Evolutionary conservation across 2,888 invertebrate genomes (phyloP).

Genomic region (Blastobasis adustella): DNA sequence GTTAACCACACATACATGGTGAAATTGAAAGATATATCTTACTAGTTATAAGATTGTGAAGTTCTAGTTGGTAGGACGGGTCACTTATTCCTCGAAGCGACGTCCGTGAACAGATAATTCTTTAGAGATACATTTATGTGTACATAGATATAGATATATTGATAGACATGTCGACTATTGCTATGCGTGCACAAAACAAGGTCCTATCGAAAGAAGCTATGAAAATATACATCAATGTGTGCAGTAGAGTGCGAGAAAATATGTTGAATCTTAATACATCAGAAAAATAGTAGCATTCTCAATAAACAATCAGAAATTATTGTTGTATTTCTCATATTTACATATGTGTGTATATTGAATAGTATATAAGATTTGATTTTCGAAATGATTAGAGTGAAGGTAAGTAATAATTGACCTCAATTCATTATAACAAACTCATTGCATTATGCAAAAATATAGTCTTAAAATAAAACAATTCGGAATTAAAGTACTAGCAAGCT

Average conservation of each 20-base stretch:
- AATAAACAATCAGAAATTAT: constrained; percentile 65
- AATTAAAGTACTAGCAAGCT: constrained; percentile 14
- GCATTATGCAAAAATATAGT: constrained; percentile 22
- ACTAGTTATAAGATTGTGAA: constrained; percentile 42
- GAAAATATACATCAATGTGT: constrained; percentile 57
- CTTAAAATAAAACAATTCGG: constrained; percentile 12
- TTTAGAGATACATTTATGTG: constrained; percentile 9
- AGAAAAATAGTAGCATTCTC: constrained; percentile 64
- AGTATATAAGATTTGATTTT: constrained; percentile 35
- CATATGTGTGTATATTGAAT: constrained; percentile 61
- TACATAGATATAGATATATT: constrained; percentile 3
- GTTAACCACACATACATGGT: constrained; percentile 66
- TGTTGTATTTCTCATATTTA: constrained; percentile 55
- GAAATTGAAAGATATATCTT: constrained; percentile 46
- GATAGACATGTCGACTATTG: constrained; percentile 21
- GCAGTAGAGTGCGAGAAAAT: constrained; percentile 62
- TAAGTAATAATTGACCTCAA: constrained; percentile 45
- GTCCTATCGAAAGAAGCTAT: constrained; percentile 57
- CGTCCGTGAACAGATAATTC: constrained; percentile 33
- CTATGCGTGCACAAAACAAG: constrained; percentile 56
- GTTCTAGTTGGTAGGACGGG: constrained; percentile 39
- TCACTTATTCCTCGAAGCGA: constrained; percentile 30
- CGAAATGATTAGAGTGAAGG: constrained; percentile 35
- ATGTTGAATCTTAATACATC: constrained; percentile 50
- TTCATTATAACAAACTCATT: constrained; percentile 18